These are phyloP conservation scores for Scaptomyza pallida DNA, from an alignment of 1,140 invertebrate genomes.

Conservation along the genomic window DNA sequence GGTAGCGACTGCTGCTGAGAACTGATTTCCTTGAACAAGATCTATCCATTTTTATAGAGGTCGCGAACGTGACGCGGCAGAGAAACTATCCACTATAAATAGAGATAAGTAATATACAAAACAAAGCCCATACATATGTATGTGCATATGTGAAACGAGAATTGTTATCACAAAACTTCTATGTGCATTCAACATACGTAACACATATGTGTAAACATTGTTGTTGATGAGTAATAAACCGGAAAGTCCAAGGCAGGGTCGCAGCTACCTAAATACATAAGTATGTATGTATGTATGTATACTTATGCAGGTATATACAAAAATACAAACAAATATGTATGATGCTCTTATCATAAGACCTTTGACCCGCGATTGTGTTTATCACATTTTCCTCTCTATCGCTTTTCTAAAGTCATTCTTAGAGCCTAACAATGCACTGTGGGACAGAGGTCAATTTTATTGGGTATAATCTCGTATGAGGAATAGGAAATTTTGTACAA, in stretches of 20 bases:
- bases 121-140: constrained; percentile 4
- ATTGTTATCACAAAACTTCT: constrained; percentile 30
- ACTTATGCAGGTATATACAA: background rate
- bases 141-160: constrained; percentile 15
- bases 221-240: too few relatives aligned
- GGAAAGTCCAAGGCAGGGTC: background rate
- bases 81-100: constrained; percentile 28
- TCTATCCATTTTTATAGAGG: constrained; percentile 58
- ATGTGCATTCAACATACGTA: constrained; percentile 3
- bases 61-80: constrained; percentile 29
- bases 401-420: constrained; percentile 4
- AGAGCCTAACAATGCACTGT: background rate
- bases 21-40: constrained; percentile 49
- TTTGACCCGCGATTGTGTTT: constrained; percentile 33
- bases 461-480: background rate
- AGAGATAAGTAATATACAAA: constrained; percentile 55
- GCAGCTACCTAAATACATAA: background rate
- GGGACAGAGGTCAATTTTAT: background rate
- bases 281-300: constrained; percentile 1
- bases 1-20: constrained; percentile 51
- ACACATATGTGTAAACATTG: constrained; percentile 33
- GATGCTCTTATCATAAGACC: constrained; percentile 34
- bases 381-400: constrained; percentile 34
- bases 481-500: background rate
- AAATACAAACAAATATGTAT: too few relatives aligned